Evolutionary conservation across 2,888 invertebrate species (phyloP).

Genomic region (Allacma fusca): DNA sequence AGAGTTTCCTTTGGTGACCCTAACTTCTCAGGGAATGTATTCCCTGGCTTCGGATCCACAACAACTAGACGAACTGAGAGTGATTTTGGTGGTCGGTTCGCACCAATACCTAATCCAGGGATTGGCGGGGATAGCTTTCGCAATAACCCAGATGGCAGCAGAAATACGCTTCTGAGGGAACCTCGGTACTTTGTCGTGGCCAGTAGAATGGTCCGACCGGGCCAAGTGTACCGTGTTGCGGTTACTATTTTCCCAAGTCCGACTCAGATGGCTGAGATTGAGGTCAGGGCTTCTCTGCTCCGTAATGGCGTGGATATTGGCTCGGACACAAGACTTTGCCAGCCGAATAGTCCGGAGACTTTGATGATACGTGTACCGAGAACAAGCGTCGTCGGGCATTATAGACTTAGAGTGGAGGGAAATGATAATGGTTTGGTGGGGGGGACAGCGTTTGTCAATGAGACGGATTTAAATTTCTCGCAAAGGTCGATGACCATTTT

Average conservation of each 20-base stretch:
- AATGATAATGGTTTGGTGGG: slow-evolving; percentile 80
- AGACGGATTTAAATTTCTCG: slow-evolving; percentile 83
- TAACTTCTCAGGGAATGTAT: background rate
- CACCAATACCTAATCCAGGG: background rate
- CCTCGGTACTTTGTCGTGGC: slow-evolving; percentile 89
- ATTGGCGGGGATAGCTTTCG: no score
- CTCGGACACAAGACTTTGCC: slow-evolving; percentile 81
- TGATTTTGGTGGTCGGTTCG: background rate
- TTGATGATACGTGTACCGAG: slow-evolving; percentile 86
- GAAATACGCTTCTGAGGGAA: slow-evolving; percentile 25
- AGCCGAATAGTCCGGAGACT: slow-evolving; percentile 87
- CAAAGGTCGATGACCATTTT: slow-evolving; percentile 93
- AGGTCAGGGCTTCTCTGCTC: slow-evolving; percentile 86
- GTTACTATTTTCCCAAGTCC: slow-evolving; percentile 83
- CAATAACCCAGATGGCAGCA: background rate
- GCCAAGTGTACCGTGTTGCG: slow-evolving; percentile 86
- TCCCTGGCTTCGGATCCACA: slow-evolving; percentile 23
- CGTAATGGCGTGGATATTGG: slow-evolving; percentile 88
- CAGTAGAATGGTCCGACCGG: slow-evolving; percentile 88
- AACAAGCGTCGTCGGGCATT: slow-evolving; percentile 83
- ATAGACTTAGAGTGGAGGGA: slow-evolving; percentile 84
- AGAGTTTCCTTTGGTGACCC: slow-evolving; percentile 18
- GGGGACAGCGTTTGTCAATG: slow-evolving; percentile 88
- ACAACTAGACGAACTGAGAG: slow-evolving; percentile 10
- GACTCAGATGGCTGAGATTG: slow-evolving; percentile 72